These are phyloP conservation scores for Scalopus aquaticus DNA, from an alignment of 2,113 vertebrate genomes.

Conservation along the genomic window DNA sequence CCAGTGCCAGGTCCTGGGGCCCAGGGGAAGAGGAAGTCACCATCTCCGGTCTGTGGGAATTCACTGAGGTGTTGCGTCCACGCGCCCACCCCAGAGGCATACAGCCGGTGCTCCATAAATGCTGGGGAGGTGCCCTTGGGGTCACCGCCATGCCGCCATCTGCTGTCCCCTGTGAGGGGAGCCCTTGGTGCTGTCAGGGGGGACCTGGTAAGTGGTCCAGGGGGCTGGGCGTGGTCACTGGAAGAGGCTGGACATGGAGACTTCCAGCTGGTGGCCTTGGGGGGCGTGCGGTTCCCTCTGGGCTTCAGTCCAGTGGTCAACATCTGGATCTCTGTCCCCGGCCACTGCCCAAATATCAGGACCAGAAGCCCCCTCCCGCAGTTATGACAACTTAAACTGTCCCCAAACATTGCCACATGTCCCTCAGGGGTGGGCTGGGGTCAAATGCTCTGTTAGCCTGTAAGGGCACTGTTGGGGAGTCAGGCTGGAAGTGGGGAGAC, in stretches of 20 bases:
- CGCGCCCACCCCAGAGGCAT: neutral
- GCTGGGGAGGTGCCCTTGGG: neutral
- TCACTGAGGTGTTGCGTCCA: neutral
- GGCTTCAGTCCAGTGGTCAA: neutral
- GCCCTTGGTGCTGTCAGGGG: neutral
- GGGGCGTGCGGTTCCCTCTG: neutral
- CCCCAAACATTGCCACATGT: neutral
- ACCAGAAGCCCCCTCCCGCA: neutral
- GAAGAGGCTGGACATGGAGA: neutral
- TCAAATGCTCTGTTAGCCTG: neutral
- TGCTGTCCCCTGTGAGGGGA: neutral
- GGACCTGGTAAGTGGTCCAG: neutral
- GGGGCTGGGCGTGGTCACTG: neutral
- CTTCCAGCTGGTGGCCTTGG: neutral
- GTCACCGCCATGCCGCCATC: neutral
- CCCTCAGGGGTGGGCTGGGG: accelerated
- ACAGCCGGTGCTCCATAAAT: neutral
- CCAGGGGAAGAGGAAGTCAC: neutral
- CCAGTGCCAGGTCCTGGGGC: neutral
- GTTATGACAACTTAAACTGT: neutral
- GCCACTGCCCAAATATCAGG: neutral
- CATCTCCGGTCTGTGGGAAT: neutral
- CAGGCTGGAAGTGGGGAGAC: neutral
- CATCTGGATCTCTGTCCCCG: neutral
- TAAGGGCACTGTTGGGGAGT: neutral